A percentile compares a stretch with the other conserved stretches of the same genome.
Conservation (phyloP, 2,888 invertebrate genomes). For the Yponomeuta cagnagella region DNA sequence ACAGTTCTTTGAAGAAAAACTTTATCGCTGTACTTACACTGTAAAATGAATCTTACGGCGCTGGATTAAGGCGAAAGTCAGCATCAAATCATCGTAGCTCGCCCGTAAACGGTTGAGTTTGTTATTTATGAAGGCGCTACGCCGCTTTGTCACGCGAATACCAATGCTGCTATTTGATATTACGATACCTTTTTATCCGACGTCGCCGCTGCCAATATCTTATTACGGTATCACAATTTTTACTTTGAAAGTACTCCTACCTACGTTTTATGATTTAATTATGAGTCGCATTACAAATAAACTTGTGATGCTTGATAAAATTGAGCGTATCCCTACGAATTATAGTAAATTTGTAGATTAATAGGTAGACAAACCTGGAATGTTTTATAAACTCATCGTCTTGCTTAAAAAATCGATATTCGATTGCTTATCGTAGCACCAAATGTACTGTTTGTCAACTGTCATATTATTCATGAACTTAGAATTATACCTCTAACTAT, state of each 20-base stretch:
- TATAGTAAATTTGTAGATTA: no score
- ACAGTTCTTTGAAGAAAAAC: neutral
- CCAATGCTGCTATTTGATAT: constrained; percentile 8
- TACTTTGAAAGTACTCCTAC: neutral
- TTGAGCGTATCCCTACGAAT: no score
- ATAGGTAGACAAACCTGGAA: no score
- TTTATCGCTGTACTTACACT: neutral
- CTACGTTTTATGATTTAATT: neutral
- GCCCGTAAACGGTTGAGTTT: constrained; percentile 4
- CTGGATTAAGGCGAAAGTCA: neutral
- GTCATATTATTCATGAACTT: no score
- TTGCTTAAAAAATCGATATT: no score
- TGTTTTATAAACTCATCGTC: no score
- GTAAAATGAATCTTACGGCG: neutral
- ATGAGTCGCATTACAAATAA: neutral
- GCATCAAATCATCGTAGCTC: neutral
- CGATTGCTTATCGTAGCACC: no score
- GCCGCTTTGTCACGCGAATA: constrained; percentile 10
- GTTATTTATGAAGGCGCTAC: constrained; percentile 13
- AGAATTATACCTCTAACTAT: no score
- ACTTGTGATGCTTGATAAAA: no score
- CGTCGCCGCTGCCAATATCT: neutral
- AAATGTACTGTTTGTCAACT: no score
- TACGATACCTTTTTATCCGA: constrained; percentile 5
- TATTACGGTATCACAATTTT: neutral